Evolutionary conservation across 2,113 vertebrate genomes (phyloP).

Genomic region (Bubo bubo): DNA sequence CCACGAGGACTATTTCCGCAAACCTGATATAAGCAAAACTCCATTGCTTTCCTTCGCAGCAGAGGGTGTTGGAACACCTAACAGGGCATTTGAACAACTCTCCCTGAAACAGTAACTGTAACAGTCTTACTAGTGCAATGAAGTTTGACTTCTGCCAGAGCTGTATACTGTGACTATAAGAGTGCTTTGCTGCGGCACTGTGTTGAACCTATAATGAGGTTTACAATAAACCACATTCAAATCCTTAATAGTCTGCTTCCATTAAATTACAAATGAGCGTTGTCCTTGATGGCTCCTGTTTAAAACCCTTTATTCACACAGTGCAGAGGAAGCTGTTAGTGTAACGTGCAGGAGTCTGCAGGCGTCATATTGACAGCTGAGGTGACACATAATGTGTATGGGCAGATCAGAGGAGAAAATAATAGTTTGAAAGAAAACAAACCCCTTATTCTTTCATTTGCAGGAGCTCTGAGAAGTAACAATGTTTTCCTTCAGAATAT

Average conservation of each 20-base stretch:
- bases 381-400: background rate
- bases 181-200: background rate
- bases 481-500: background rate
- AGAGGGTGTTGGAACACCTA: background rate
- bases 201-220: background rate
- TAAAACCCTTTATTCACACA: background rate
- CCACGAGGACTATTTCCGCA: background rate
- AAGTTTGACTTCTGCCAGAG: background rate
- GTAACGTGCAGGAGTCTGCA: background rate
- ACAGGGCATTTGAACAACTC: background rate
- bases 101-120: background rate
- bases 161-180: background rate
- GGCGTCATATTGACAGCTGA: background rate
- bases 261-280: background rate
- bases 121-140: background rate
- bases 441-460: background rate
- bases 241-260: background rate
- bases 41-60: background rate
- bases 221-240: conserved; percentile 22
- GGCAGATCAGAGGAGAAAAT: background rate
- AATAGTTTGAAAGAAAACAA: background rate
- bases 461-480: background rate
- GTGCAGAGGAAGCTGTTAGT: background rate
- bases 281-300: background rate
- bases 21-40: background rate